phyloP scores from a whole-genome alignment of 1,140 invertebrate genomes.

The Drosophila parvula region DNA sequence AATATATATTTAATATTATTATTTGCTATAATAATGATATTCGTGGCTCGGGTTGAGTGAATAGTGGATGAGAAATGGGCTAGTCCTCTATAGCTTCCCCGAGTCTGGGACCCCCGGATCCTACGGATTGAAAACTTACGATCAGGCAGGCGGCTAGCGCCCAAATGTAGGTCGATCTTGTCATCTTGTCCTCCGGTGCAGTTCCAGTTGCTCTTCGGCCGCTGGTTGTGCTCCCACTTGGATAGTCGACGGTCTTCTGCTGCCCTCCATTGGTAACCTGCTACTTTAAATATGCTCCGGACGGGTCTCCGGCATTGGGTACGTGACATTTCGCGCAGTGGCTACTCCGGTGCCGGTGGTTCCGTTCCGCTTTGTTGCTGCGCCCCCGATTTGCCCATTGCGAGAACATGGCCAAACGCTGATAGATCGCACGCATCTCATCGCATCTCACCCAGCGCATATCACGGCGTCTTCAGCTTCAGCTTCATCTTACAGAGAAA shows the following conservation, averaged over 20 bases:
- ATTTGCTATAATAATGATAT: not conserved
- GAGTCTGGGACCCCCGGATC: not conserved
- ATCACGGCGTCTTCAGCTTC: conserved; percentile 57
- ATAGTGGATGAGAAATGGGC: no score
- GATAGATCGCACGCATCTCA: conserved; percentile 72
- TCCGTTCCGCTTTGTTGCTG: conserved; percentile 44
- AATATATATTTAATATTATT: not conserved
- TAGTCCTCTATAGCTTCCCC: not conserved
- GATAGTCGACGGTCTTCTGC: conserved; percentile 76
- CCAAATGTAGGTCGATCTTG: conserved; percentile 72
- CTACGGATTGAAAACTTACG: conserved; percentile 60
- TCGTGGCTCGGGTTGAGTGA: not conserved
- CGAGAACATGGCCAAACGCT: conserved; percentile 68
- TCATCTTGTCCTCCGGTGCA: conserved; percentile 71
- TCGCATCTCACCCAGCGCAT: conserved; percentile 48
- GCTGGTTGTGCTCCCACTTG: conserved; percentile 59
- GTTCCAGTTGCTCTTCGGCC: conserved; percentile 56
- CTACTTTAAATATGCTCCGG: conserved; percentile 82
- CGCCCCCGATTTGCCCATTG: conserved; percentile 52
- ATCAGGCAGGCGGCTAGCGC: conserved; percentile 78
- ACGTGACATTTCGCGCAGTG: conserved; percentile 77
- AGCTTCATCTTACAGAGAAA: conserved; percentile 56
- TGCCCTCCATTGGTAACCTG: conserved; percentile 54
- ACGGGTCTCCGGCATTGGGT: conserved; percentile 31
- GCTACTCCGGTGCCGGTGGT: conserved; percentile 43